Evolutionary conservation across 2,113 vertebrate species (phyloP).

Genomic region (Pardalotus punctatus): DNA sequence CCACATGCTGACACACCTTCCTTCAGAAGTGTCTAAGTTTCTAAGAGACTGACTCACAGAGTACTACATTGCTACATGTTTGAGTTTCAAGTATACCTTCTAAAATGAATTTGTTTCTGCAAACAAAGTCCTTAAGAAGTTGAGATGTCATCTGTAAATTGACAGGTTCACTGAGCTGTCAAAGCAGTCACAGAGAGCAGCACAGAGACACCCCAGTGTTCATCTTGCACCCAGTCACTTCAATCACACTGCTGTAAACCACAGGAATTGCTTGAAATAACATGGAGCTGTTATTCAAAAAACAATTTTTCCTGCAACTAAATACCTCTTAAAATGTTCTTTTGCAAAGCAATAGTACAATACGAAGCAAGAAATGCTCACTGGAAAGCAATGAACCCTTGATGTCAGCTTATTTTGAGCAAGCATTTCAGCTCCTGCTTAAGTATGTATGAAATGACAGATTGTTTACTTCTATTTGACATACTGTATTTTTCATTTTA

Average conservation of each 20-base stretch:
- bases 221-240: not conserved
- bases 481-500: not conserved
- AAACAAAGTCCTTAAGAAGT: not conserved
- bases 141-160: not conserved
- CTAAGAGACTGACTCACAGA: not conserved
- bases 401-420: not conserved
- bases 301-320: not conserved
- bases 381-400: not conserved
- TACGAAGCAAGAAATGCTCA: not conserved
- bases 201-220: not conserved
- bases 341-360: not conserved
- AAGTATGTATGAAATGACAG: not conserved
- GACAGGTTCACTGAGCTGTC: not conserved
- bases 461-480: not conserved
- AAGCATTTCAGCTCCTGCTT: not conserved
- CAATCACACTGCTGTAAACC: not conserved
- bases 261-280: not conserved
- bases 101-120: not conserved
- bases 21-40: not conserved
- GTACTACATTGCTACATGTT: not conserved
- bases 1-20: not conserved
- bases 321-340: not conserved
- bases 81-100: not conserved
- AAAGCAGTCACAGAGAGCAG: not conserved
- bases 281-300: not conserved